Evolutionary conservation across 2,113 vertebrate genomes (phyloP), one percentile per base, ranked within the genome.

Genomic region (Proterorhinus semilunaris): DNA sequence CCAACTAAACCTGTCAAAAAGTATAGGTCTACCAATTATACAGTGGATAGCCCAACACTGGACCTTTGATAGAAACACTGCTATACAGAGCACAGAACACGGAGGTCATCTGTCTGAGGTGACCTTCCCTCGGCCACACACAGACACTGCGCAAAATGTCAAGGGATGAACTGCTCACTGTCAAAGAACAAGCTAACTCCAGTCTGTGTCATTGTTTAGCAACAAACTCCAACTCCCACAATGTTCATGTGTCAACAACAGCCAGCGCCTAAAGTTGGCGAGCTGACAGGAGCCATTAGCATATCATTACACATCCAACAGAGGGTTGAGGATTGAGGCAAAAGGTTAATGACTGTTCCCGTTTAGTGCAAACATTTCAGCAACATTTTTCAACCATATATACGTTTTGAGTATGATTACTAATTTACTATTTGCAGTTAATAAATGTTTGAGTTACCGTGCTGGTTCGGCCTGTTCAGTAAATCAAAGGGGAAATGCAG

Each of bases 241-340:
- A 52, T 62, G 74, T 74, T 67, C 67, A 76, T 53, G 70, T 74
- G 17, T 17, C 52, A 51, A 51, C 61, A 51, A 51, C 61, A 71
- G 17, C 59, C 62, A 63, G 66, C 69, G 64, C 10, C 47, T 55
- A 62, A 58, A 70, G 50, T n/a, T 73, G 64, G 67, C 78, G 43
- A 10, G 44, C 59, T 69, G 75, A 58, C 66, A 62, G 12, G 55
- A 66, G 62, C 12, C 36, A 76, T 75, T 76, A 65, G 69, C 72
- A 81, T 79, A 79, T 77, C 71, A 73, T 81, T 69, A 83, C 68
- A 73, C 36, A 53, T 51, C 76, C 59, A 9, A 5, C 76, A 67
- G 71, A 65, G 66, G 66, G 57, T 36, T 62, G 65, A 69, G 21
- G 68, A 62, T 48, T 55, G 65, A 5, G 57, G 70, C 62, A 65